Evolutionary conservation across 2,113 vertebrate species (phyloP), one percentile per base, ranked within the genome.

Genomic region (Verasper variegatus): DNA sequence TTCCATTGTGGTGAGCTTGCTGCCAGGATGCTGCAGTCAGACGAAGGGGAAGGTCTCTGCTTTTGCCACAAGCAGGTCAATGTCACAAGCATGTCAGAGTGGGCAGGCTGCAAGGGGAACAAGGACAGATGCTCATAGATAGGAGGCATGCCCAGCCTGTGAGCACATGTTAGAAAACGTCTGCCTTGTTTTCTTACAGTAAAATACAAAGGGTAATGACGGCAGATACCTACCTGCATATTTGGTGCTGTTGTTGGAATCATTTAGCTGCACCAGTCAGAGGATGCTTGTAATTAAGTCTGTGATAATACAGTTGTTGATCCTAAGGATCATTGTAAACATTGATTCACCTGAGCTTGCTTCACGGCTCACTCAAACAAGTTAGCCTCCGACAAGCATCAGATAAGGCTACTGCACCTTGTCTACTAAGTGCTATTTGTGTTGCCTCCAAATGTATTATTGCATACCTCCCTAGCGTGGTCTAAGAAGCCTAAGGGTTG

Each of bases 401-500:
- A 4, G 81, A 65, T 69, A 15, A 62, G 67, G 49, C 27, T 57
- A 0, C 65, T 24, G 49, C 52, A 74, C 56, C 68, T 67, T 45
- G 57, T 72, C 58, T 57, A 49, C 52, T 59, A 51, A 79, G 67
- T 61, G 69, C 73, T 81, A 83, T 87, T 82, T 81, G 10, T 45
- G 66, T 64, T 11, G 35, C 57, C 40, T 59, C 35, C 7, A 37
- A 42, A 59, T 81, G 31, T 56, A 17, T 83, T 37, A 42, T 23
- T 63, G 62, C 71, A 14, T 67, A 57, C 26, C 67, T 76, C 68
- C 88, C 75, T 57, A 15, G 71, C 11, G 31, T 55, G 56, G 54
- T 63, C 65, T 74, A 72, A 84, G 78, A 65, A 73, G 84, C 76
- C 83, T 77, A 59, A 71, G 92, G 95, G 94, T 95, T 94, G 94